Evolutionary conservation across 2,113 vertebrate genomes (phyloP).

Genomic region (Bubo scandiacus): DNA sequence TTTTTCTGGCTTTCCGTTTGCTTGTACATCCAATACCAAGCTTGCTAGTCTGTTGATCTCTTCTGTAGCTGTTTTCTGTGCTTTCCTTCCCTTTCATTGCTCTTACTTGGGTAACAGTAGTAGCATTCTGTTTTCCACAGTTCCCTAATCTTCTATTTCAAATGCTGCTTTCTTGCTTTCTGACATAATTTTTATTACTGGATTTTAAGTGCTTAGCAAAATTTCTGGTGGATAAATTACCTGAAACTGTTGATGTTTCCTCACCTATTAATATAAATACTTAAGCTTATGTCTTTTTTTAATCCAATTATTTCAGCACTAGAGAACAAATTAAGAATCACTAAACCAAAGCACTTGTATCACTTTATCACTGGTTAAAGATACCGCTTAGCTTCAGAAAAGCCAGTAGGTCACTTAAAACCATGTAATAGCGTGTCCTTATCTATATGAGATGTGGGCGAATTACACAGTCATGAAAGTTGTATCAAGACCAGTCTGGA

Average conservation of each 20-base stretch:
- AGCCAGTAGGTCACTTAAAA: constrained; percentile 2
- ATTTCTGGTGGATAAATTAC: background rate
- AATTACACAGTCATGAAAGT: background rate
- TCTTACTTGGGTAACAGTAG: background rate
- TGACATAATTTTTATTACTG: background rate
- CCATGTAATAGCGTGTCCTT: background rate
- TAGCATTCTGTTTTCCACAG: background rate
- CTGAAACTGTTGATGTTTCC: background rate
- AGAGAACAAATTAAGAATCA: background rate
- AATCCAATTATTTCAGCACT: background rate
- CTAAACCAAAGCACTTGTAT: background rate
- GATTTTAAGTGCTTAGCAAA: background rate
- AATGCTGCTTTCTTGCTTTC: background rate
- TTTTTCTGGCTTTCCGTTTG: background rate
- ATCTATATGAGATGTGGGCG: background rate
- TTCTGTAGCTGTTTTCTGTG: background rate
- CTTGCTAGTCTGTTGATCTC: background rate
- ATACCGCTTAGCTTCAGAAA: background rate
- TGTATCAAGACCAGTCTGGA: background rate
- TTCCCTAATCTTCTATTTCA: background rate
- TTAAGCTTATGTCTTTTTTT: background rate
- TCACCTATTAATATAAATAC: background rate
- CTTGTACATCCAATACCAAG: fast-evolving
- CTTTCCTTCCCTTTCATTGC: background rate
- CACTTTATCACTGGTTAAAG: background rate